A percentile compares a stretch with the other conserved stretches of the same genome.
phyloP scores from a whole-genome alignment of 2,797 vertebrate species.

The Sebastes taczanowskii region DNA sequence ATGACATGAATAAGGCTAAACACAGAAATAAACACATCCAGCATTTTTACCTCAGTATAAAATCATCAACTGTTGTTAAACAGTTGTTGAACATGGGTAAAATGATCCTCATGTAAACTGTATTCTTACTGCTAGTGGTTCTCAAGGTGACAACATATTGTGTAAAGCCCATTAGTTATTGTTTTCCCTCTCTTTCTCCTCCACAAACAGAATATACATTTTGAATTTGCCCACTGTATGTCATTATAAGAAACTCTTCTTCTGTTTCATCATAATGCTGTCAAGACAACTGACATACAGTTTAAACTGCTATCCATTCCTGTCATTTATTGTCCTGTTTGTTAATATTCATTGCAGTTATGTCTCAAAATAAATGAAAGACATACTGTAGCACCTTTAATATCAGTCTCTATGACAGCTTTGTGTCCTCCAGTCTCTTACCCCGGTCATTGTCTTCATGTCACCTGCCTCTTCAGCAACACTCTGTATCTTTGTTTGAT shows the following conservation, averaged over 20 bases:
- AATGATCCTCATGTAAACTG: background rate
- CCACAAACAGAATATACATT: background rate
- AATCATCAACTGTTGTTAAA: background rate
- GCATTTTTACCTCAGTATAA: background rate
- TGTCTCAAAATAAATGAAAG: background rate
- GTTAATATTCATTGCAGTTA: background rate
- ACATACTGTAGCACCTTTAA: background rate
- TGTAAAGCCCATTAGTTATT: background rate
- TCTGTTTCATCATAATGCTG: background rate
- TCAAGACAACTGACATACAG: background rate
- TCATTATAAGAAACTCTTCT: background rate
- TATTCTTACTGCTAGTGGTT: background rate
- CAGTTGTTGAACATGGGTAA: background rate
- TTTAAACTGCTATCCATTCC: background rate
- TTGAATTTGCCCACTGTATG: background rate
- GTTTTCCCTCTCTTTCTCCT: background rate
- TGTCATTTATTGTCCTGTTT: background rate
- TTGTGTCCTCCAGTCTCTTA: constrained; percentile 33
- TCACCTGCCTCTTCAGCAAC: constrained; percentile 37
- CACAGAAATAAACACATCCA: background rate
- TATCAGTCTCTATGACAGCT: background rate
- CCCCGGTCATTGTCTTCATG: constrained; percentile 36
- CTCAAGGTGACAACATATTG: background rate
- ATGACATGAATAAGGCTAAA: background rate
- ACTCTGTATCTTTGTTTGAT: constrained; percentile 9